phyloP scores from a whole-genome alignment of 2,113 vertebrate genomes.

The Maccullochella peelii region DNA sequence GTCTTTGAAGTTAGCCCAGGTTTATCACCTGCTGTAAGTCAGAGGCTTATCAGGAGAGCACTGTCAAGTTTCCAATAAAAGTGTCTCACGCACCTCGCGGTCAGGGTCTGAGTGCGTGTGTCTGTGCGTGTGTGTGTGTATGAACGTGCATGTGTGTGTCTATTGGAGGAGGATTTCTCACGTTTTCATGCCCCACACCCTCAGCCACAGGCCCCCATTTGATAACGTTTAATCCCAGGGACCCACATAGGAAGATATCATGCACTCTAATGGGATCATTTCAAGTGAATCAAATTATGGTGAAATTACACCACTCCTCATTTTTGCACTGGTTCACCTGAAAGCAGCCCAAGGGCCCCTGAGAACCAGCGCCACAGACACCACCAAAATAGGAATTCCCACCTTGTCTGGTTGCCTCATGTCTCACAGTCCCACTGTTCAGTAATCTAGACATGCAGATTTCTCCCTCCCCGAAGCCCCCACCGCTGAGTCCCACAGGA shows the following conservation, averaged over 20 bases:
- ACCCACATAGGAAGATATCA: neutral
- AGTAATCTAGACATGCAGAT: conserved; percentile 56
- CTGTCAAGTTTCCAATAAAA: conserved; percentile 36
- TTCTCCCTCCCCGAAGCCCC: conserved; percentile 15
- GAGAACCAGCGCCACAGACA: neutral
- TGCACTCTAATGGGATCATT: conserved; percentile 8
- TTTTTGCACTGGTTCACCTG: conserved; percentile 7
- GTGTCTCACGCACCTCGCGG: conserved; percentile 1
- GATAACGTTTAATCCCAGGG: conserved; percentile 5
- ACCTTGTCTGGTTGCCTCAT: conserved; percentile 21
- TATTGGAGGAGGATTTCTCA: neutral
- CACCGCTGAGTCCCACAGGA: conserved; percentile 12
- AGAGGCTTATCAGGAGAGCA: conserved; percentile 41
- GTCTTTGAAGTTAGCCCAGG: conserved; percentile 40
- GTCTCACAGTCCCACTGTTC: conserved; percentile 38
- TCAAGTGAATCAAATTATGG: conserved; percentile 7
- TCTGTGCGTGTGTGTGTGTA: conserved; percentile 1
- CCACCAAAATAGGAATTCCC: conserved; percentile 39
- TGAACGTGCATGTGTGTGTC: neutral
- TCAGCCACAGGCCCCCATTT: neutral
- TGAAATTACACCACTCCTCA: conserved; percentile 2
- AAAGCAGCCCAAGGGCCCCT: neutral
- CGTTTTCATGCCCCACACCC: neutral
- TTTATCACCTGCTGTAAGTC: conserved; percentile 34
- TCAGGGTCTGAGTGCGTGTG: conserved; percentile 29